phyloP scores from a whole-genome alignment of 2,797 vertebrate species.

The Hemibagrus guttatus region DNA sequence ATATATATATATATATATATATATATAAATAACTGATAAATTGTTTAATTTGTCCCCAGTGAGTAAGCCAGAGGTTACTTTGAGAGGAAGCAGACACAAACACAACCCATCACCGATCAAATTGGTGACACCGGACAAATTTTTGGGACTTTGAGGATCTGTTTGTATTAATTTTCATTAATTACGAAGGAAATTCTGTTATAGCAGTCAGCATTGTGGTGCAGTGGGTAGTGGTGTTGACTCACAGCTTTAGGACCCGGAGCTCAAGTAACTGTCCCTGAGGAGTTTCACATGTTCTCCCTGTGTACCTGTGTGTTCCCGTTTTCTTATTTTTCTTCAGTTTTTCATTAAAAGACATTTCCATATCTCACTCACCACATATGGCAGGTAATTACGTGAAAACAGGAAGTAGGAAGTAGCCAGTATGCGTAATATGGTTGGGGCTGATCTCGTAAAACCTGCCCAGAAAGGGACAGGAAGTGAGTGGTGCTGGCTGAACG shows the following conservation, averaged over 20 bases:
- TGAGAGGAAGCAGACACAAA: too few species aligned
- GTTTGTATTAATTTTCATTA: background rate
- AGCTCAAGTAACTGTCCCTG: too few species aligned
- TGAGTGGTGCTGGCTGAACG: slow-evolving; percentile 13
- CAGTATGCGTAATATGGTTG: background rate
- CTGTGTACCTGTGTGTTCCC: too few species aligned
- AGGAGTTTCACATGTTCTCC: too few species aligned
- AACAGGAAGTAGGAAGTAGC: slow-evolving; percentile 21
- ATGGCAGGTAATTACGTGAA: background rate
- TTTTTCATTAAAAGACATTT: background rate
- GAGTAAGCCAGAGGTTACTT: too few species aligned
- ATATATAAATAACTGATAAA: too few species aligned
- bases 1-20: too few species aligned
- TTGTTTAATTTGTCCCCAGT: too few species aligned
- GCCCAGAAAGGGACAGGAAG: slow-evolving; percentile 25
- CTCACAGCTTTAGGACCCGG: background rate
- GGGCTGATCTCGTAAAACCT: background rate
- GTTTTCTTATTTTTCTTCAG: background rate
- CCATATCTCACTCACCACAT: background rate
- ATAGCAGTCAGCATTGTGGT: too few species aligned
- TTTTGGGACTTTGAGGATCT: too few species aligned
- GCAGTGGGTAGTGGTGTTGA: background rate
- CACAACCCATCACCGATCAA: too few species aligned
- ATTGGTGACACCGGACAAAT: too few species aligned
- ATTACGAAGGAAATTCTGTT: background rate